Percentiles rank a stretch among this genome's conserved stretches.
Evolutionary conservation across 2,888 invertebrate genomes (phyloP).

Genomic region (Emmelina monodactyla): DNA sequence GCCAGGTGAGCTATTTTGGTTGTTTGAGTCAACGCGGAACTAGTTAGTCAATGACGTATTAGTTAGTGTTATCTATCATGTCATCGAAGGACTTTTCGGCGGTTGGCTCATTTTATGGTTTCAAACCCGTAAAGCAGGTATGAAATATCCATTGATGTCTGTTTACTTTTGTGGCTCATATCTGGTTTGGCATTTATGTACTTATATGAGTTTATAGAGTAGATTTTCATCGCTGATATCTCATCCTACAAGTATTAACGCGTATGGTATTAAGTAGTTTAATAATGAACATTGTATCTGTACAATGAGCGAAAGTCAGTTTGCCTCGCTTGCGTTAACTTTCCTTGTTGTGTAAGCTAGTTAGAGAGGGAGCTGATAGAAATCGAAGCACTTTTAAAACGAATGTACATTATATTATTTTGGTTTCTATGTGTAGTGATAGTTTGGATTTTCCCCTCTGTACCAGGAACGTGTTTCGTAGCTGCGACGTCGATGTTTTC

Average conservation of each 20-base stretch:
- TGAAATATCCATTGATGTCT: background rate
- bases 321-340: slow-evolving; percentile 55
- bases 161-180: background rate
- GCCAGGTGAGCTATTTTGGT: slow-evolving; percentile 66
- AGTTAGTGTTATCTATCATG: slow-evolving; percentile 57
- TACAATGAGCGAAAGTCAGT: slow-evolving; percentile 60
- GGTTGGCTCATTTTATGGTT: slow-evolving; percentile 35
- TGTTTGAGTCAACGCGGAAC: slow-evolving; percentile 63
- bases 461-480: slow-evolving; percentile 29
- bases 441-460: slow-evolving; percentile 21
- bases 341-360: slow-evolving; percentile 64
- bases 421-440: slow-evolving; percentile 11
- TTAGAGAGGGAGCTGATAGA: slow-evolving; percentile 56
- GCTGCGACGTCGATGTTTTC: slow-evolving; percentile 45
- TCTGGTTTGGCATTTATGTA: slow-evolving; percentile 22
- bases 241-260: background rate
- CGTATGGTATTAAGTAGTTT: background rate
- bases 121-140: slow-evolving; percentile 12
- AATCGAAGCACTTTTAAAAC: slow-evolving; percentile 52
- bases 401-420: slow-evolving; percentile 20
- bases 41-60: slow-evolving; percentile 63
- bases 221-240: background rate
- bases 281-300: slow-evolving; percentile 19
- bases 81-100: slow-evolving; percentile 50
- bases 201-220: slow-evolving; percentile 7